Evolutionary conservation across 2,113 vertebrate genomes (phyloP), one percentile per base, ranked within the genome.

Genomic region (Daboia siamensis): DNA sequence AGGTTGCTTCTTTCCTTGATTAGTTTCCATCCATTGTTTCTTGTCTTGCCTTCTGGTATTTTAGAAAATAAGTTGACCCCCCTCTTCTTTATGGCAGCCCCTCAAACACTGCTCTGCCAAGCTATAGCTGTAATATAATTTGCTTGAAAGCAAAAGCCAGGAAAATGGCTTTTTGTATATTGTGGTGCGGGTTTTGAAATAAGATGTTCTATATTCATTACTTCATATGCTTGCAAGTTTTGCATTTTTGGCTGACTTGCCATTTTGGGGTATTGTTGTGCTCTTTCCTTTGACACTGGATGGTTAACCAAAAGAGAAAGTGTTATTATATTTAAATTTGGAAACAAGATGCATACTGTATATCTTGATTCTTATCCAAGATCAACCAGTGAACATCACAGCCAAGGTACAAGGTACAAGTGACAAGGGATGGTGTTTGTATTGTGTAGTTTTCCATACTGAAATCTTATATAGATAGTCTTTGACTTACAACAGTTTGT

Each of bases 111-210:
- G 64, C 48, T 90, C 91, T 86, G 90, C 86, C 84, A 74, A 90
- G 90, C 12, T 91, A 93, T 92, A 91, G 64, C 90, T 92, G 44
- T 91, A 92, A 96, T 93, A 85, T 23, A 91, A 96, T 95, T 92
- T 95, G 87, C 94, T 91, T 86, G 92, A 84, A 88, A 89, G 90
- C 26, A 91, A 87, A 92, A 90, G 48, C 54, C 90, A 9, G 10
- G 94, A 90, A 89, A 87, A 94, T 87, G 86, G 93, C 93, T 93
- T 1, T 89, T 90, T 90, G 93, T 51, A 94, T 93, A 87, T 88
- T 91, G 94, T 44, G 61, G 92, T 26, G 44, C 1, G 33, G 91
- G 92, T 88, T 96, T 92, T 90, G 55, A 93, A 92, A 88, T 33
- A 69, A 23, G 86, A 87, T 91, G 20, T 84, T 93, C 91, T 87